Evolutionary conservation across 2,113 vertebrate species (phyloP), one percentile per base, ranked within the genome.

Genomic region (Ceratotherium simum): DNA sequence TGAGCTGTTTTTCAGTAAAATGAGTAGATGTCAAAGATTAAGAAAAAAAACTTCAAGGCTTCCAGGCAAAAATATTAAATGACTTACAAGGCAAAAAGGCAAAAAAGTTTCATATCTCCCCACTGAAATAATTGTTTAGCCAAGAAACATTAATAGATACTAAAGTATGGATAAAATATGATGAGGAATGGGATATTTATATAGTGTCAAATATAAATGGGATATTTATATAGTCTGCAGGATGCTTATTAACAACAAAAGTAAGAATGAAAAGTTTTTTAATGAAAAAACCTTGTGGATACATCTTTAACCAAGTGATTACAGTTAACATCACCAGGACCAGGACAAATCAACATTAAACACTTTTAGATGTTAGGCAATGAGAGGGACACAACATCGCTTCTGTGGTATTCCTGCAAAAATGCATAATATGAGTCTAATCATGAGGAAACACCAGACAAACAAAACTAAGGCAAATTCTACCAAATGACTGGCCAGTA

Each of bases 11-110:
- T 5, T 5, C 56, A 46, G 51, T 39, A 84, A 82, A 91, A 62
- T 25, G 25, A 36, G 4, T 73, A 54, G 48, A 31, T 14, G 82
- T 76, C 16, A 91, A 69, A 87, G 67, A 23, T 39, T 81, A 56
- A 75, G 36, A 16, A 58, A 70, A 78, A 81, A 92, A 56, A 29
- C n/a, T 23, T 51, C 48, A 75, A 58, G 12, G 12, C 11, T 67
- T 36, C 31, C 58, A 78, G 29, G 29, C 11, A 83, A 91, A 96
- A 78, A 54, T 78, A 78, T 20, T 21, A 64, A 92, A 64, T 92
- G 78, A 92, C 23, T 92, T 70, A 8, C 2, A 29, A 82, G 9
- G 25, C 8, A 54, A 96, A 87, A 91, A 20, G 56, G 25, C 25
- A 58, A 70, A 48, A 48, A 54, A 14, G 14, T 54, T 54, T 54